Evolutionary conservation across 2,888 invertebrate genomes (phyloP).

Genomic region (Spisula subtruncata): DNA sequence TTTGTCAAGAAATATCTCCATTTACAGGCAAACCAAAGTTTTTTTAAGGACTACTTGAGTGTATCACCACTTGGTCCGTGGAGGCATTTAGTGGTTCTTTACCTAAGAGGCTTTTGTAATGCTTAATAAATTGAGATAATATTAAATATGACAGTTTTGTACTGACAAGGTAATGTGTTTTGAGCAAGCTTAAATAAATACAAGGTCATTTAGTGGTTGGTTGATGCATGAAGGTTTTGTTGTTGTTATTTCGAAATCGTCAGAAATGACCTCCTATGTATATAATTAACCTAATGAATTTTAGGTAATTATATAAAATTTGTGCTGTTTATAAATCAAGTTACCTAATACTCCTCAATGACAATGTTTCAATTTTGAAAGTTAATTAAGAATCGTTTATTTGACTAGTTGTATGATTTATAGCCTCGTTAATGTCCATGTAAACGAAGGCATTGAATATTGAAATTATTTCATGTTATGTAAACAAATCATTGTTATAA

Average conservation of each 20-base stretch:
- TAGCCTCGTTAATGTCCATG: background rate
- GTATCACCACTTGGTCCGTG: too few species aligned
- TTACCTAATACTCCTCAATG: background rate
- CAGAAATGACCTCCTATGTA: background rate
- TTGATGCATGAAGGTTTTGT: background rate
- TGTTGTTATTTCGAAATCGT: background rate
- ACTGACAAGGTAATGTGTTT: too few species aligned
- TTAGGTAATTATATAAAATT: background rate
- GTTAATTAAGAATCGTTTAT: background rate
- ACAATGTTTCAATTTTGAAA: background rate
- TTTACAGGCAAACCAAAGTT: too few species aligned
- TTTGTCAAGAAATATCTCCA: too few species aligned
- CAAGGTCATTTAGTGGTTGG: too few species aligned
- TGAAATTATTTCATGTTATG: slow-evolving; percentile 28
- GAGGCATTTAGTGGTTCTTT: too few species aligned
- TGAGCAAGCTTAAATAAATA: too few species aligned
- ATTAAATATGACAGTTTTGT: too few species aligned
- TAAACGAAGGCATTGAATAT: slow-evolving; percentile 37
- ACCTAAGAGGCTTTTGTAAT: too few species aligned
- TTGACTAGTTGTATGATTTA: background rate
- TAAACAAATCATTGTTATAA: slow-evolving; percentile 38
- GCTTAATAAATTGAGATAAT: too few species aligned
- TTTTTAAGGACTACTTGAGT: too few species aligned
- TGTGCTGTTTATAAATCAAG: background rate
- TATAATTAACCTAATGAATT: slow-evolving; percentile 9